These are phyloP conservation scores for Lasioglossum leucozonium DNA, from an alignment of 2,888 invertebrate species.

Conservation along the genomic window DNA sequence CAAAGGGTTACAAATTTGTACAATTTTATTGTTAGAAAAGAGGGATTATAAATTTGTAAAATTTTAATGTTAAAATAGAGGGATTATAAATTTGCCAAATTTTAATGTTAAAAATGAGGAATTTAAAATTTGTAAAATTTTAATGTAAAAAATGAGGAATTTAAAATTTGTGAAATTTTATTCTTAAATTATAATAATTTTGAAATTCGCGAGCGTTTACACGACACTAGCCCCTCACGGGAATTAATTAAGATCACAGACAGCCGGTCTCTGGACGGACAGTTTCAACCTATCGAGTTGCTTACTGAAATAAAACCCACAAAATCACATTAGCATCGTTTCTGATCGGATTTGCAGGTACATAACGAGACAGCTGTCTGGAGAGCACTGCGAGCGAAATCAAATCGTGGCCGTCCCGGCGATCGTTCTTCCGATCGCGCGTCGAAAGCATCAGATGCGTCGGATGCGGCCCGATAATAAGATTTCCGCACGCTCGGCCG, in stretches of 20 bases:
- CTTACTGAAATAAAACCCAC: conserved; percentile 15
- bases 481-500: background rate
- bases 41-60: too few relatives aligned
- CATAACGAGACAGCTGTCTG: conserved; percentile 36
- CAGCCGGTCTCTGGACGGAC: background rate
- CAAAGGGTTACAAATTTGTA: too few relatives aligned
- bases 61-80: too few relatives aligned
- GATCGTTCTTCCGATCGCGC: background rate
- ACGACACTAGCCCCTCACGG: background rate
- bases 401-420: conserved; percentile 22
- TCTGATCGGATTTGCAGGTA: conserved; percentile 24
- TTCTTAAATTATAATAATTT: too few relatives aligned
- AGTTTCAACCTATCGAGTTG: background rate
- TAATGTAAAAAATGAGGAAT: too few relatives aligned
- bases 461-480: conserved; percentile 37
- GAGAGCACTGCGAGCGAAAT: conserved; percentile 25
- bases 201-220: too few relatives aligned
- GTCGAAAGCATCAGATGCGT: conserved; percentile 40
- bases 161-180: too few relatives aligned
- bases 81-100: too few relatives aligned
- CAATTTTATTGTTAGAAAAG: too few relatives aligned
- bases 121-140: too few relatives aligned
- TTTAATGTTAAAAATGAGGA: too few relatives aligned
- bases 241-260: background rate
- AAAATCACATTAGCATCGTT: conserved; percentile 30